A percentile compares a stretch with the other conserved stretches of the same genome.
phyloP scores from a whole-genome alignment of 2,113 vertebrate species.

The Heterotis niloticus region DNA sequence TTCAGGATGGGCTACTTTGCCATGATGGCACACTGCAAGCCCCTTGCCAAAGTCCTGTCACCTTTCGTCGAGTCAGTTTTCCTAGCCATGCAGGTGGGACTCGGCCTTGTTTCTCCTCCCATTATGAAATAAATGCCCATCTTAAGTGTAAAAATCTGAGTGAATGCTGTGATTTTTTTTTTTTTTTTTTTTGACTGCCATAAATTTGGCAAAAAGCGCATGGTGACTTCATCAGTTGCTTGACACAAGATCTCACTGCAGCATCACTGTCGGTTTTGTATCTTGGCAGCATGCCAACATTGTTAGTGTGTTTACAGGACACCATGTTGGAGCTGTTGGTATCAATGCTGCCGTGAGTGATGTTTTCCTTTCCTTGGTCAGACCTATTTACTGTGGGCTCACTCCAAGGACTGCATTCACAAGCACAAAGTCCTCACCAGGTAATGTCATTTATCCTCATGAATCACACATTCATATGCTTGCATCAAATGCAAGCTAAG shows the following conservation, averaged over 20 bases:
- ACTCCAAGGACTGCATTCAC: constrained; percentile 83
- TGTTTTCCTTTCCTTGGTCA: constrained; percentile 46
- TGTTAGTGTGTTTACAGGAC: no score
- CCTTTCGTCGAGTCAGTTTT: constrained; percentile 71
- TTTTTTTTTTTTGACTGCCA: no score
- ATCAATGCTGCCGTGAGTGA: background rate
- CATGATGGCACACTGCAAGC: constrained; percentile 61
- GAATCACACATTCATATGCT: no score
- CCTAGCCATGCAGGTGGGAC: constrained; percentile 71
- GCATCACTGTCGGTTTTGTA: no score
- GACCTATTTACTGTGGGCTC: constrained; percentile 78
- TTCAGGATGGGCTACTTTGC: constrained; percentile 69
- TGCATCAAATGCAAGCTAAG: no score
- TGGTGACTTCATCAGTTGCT: no score
- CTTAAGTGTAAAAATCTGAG: no score
- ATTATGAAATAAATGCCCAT: background rate
- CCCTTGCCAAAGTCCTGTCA: constrained; percentile 56
- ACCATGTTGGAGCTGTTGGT: background rate
- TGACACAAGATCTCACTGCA: no score
- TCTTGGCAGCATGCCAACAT: no score
- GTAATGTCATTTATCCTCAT: constrained; percentile 46
- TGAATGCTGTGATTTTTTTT: no score
- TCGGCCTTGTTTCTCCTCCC: no score
- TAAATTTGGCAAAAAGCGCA: no score
- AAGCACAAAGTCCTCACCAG: constrained; percentile 78